Base-by-base conservation (phyloP, 2,113 vertebrate species). In the Oncorhynchus kisutch region DNA sequence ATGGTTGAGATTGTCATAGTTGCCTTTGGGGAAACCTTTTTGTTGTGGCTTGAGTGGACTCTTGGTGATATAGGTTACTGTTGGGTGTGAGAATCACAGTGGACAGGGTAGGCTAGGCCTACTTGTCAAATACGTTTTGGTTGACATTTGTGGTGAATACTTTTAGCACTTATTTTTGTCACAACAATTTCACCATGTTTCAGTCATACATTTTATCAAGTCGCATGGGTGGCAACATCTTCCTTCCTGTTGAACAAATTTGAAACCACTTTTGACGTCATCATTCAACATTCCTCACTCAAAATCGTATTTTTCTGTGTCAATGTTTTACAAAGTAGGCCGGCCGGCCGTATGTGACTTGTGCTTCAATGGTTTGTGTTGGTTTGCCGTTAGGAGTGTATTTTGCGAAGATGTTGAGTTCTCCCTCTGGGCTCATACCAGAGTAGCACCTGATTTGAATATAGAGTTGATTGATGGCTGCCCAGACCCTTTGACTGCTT, bases 261-360 rank as follows among this genome's bases (percentile, higher is more conserved):
- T 84, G 71, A 83, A 48, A 78, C 70, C 80, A 72, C 65, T 49
- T 75, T 20, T 59, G 27, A 69, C 27, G 20, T 60, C 72, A 25
- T 77, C 34, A 45, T 45, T 57, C 9, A 22, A 11, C 3, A 25
- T 39, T 29, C 9, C 49, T 34, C 68, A 25, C 14, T 71, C 7
- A 51, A 71, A 2, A 51, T n/a, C 8, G 13, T 13, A 67, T 67
- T 16, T 67, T 25, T 31, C 24, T 31, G 25, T 67, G 9, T 12
- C 39, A 45, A 45, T 45, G 39, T 45, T 45, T 11, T 45, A 45
- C 39, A 45, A 45, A 45, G 65, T 45, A 45, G 8, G 8, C 2
- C 9, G 8, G 8, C 2, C 9, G 39, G 8, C 39, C 8, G 2
- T 45, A 16, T 67, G 25, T 29, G 81, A 71, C 60, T 6, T 66